Evolutionary conservation across 2,888 invertebrate genomes (phyloP).

Genomic region (Diabrotica balteata): DNA sequence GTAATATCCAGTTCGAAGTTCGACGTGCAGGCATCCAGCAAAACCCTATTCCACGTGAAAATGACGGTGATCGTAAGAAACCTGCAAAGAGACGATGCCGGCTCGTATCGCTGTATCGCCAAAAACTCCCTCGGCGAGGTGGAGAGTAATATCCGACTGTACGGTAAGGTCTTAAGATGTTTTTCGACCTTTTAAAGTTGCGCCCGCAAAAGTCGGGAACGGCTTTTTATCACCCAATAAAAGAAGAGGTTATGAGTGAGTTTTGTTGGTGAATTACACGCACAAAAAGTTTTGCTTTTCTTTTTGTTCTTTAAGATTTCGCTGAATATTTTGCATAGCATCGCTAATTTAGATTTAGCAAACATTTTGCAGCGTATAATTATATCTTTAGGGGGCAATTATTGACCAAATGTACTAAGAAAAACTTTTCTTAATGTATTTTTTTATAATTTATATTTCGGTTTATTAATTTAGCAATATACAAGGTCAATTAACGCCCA

Average conservation of each 20-base stretch:
- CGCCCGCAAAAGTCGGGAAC: not conserved
- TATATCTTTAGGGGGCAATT: no score
- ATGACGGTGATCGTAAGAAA: constrained; percentile 82
- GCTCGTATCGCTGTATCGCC: constrained; percentile 85
- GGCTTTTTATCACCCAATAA: constrained; percentile 8
- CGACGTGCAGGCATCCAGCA: constrained; percentile 74
- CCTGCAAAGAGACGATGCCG: constrained; percentile 77
- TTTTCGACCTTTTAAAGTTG: not conserved
- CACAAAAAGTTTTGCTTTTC: not conserved
- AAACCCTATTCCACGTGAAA: constrained; percentile 80
- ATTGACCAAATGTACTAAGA: no score
- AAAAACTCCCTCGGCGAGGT: constrained; percentile 88
- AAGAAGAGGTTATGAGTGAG: not conserved
- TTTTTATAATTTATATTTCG: no score
- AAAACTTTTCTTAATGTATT: no score
- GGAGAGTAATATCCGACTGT: constrained; percentile 84
- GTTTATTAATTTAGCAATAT: no score
- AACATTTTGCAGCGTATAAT: no score
- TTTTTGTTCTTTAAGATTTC: no score
- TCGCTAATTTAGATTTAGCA: no score
- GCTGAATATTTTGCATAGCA: no score
- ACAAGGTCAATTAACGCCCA: no score
- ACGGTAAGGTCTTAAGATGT: constrained; percentile 66
- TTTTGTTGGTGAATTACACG: not conserved
- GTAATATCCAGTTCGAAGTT: constrained; percentile 82